A percentile compares a stretch with the other conserved stretches of the same genome.
phyloP scores from a whole-genome alignment of 2,113 vertebrate genomes.

The Ageneiosus marmoratus region DNA sequence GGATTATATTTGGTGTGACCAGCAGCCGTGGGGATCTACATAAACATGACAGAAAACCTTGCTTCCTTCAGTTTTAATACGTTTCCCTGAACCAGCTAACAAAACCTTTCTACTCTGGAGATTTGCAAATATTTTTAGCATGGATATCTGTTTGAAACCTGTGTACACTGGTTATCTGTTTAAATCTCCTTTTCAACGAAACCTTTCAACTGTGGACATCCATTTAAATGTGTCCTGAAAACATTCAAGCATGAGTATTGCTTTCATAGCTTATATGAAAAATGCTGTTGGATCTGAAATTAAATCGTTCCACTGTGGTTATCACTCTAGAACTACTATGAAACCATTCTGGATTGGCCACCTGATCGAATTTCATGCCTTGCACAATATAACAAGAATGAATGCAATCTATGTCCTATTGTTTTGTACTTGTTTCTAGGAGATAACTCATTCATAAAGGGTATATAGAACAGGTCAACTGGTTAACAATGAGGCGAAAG shows the following conservation, averaged over 20 bases:
- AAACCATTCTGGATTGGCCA: background rate
- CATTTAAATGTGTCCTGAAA: background rate
- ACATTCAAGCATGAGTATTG: background rate
- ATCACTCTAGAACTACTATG: background rate
- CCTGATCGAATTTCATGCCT: background rate
- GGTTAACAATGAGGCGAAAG: background rate
- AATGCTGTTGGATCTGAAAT: background rate
- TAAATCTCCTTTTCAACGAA: background rate
- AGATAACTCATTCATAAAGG: background rate
- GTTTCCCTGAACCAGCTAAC: background rate
- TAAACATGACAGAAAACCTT: background rate
- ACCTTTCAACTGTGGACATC: background rate
- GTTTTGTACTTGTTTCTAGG: background rate
- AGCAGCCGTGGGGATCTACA: background rate
- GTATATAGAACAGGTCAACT: background rate
- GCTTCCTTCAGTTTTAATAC: background rate
- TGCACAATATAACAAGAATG: background rate
- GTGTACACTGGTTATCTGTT: background rate
- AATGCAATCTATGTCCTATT: background rate
- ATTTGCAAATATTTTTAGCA: background rate
- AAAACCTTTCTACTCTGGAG: background rate
- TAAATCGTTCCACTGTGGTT: background rate
- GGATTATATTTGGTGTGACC: background rate
- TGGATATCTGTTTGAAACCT: background rate
- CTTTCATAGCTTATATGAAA: background rate